Evolutionary conservation across 2,797 vertebrate genomes (phyloP).

Genomic region (Psittacula echo): DNA sequence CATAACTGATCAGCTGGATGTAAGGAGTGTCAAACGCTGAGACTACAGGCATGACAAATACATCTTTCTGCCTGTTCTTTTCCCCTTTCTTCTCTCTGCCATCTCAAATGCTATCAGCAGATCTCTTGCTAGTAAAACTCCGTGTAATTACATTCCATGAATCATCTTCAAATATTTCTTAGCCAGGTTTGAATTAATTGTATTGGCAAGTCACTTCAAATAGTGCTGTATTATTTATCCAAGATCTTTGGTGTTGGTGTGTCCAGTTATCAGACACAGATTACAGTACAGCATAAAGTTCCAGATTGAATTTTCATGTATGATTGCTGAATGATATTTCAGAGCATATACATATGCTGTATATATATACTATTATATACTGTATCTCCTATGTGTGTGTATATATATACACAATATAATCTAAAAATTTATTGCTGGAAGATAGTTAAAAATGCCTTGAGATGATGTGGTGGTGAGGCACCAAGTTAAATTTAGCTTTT

Average conservation of each 20-base stretch:
- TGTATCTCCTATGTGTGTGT: not conserved
- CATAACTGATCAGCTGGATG: not conserved
- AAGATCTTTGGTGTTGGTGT: not conserved
- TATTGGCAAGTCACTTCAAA: not conserved
- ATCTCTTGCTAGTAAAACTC: not conserved
- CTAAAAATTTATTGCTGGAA: not conserved
- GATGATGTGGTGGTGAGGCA: not conserved
- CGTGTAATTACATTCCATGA: not conserved
- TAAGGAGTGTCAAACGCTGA: not conserved
- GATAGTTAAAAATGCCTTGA: not conserved
- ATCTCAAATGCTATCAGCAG: not conserved
- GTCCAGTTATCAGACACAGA: not conserved
- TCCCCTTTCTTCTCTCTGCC: not conserved
- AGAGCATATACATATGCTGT: not conserved
- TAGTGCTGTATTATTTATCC: not conserved
- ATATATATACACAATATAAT: not conserved
- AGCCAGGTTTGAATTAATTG: constrained; percentile 18
- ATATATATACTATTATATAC: not conserved
- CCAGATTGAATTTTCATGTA: not conserved
- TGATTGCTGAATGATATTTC: not conserved
- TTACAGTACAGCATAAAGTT: not conserved
- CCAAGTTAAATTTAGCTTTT: not conserved
- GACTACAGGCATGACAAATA: not conserved
- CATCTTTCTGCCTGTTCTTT: not conserved
- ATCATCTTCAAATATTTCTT: not conserved